A percentile compares a stretch with the other conserved stretches of the same genome.
These are phyloP conservation scores for Struthio camelus DNA, from an alignment of 2,113 vertebrate genomes.

Conservation along the genomic window DNA sequence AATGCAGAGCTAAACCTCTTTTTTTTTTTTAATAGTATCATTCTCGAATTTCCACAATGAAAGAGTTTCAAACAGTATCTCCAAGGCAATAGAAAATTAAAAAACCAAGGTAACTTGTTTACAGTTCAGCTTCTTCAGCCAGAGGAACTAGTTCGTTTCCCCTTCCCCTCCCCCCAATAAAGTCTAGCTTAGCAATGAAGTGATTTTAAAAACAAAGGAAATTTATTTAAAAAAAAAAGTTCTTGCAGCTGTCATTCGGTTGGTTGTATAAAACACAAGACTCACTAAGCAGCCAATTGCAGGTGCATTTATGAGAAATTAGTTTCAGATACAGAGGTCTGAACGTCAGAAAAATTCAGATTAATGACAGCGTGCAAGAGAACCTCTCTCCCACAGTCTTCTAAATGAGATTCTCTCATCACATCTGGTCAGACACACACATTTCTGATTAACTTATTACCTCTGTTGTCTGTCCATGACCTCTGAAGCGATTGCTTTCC, in stretches of 20 bases:
- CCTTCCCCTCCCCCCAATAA: background rate
- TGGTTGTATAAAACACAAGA: background rate
- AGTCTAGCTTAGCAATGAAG: background rate
- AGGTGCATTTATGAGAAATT: background rate
- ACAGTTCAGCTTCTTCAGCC: background rate
- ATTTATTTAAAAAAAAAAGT: background rate
- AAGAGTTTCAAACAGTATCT: background rate
- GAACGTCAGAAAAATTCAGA: background rate
- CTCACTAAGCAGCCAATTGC: background rate
- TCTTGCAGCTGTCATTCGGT: background rate
- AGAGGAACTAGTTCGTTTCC: background rate
- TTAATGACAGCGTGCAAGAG: background rate
- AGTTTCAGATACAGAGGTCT: background rate
- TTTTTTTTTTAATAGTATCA: background rate
- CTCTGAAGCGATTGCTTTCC: slow-evolving; percentile 75
- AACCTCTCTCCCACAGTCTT: background rate
- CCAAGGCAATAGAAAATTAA: background rate
- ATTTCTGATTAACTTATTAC: slow-evolving; percentile 71
- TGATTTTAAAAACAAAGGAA: background rate
- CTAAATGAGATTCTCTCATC: background rate
- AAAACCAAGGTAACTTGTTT: background rate
- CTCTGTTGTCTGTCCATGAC: slow-evolving; percentile 83
- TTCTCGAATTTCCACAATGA: too few relatives aligned
- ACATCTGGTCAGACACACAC: background rate
- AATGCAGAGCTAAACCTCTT: background rate